Evolutionary conservation across 2,888 invertebrate species (phyloP).

Genomic region (Norana najaformis): DNA sequence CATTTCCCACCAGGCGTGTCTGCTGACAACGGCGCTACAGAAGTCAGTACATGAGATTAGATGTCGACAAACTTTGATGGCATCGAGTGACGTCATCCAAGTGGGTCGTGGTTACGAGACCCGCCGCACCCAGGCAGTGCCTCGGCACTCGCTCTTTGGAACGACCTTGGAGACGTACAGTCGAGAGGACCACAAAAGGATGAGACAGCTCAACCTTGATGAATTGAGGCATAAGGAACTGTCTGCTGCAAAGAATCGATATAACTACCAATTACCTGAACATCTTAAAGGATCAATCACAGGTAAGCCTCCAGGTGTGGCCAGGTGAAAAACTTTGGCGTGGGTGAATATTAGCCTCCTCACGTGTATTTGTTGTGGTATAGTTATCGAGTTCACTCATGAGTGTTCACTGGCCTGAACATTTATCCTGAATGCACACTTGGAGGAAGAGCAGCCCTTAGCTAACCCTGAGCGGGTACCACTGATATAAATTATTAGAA

Average conservation of each 20-base stretch:
- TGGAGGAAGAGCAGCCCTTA: no score
- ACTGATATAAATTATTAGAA: no score
- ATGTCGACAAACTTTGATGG: not conserved
- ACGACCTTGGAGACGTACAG: not conserved
- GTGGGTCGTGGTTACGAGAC: not conserved
- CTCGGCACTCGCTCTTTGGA: not conserved
- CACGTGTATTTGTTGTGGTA: not conserved
- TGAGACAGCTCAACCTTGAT: not conserved
- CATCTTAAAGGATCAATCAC: not conserved
- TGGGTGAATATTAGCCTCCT: not conserved
- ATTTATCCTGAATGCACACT: no score
- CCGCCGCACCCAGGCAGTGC: not conserved
- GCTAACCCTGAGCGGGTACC: no score
- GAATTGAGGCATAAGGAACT: not conserved
- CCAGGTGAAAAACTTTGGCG: not conserved
- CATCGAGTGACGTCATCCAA: not conserved
- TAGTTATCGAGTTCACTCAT: no score
- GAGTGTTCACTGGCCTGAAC: no score
- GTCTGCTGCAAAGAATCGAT: not conserved
- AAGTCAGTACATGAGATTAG: not conserved
- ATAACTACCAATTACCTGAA: not conserved
- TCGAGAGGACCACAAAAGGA: not conserved
- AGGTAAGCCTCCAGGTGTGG: not conserved
- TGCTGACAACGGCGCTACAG: not conserved
- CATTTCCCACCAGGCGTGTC: no score